Conservation (phyloP, 2,797 vertebrate genomes). For the Neoniphon sammara region DNA sequence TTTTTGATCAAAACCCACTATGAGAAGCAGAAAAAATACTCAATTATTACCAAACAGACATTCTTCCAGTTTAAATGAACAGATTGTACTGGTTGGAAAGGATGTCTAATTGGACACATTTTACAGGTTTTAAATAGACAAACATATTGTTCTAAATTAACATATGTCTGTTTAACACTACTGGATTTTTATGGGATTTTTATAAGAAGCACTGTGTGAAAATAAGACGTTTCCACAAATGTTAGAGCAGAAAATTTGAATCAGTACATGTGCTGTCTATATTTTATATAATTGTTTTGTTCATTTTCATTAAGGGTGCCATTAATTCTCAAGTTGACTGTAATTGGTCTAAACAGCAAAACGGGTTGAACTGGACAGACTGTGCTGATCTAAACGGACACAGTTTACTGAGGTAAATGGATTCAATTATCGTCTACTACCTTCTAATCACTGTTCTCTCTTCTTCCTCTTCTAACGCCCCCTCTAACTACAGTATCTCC, state of each 20-base stretch:
- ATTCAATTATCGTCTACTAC: not conserved
- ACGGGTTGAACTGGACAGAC: not conserved
- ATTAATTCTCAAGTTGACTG: too few relatives aligned
- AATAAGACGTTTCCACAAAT: too few relatives aligned
- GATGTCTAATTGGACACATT: not conserved
- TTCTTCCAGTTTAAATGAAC: not conserved
- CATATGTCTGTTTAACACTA: too few relatives aligned
- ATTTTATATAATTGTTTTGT: too few relatives aligned
- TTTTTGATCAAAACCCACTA: too few relatives aligned
- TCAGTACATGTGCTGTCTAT: too few relatives aligned
- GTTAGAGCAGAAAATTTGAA: too few relatives aligned
- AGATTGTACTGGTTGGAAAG: not conserved
- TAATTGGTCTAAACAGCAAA: too few relatives aligned
- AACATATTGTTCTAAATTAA: not conserved
- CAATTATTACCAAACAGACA: not conserved
- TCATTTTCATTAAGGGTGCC: too few relatives aligned
- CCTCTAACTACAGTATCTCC: conserved; percentile 16
- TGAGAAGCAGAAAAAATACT: too few relatives aligned
- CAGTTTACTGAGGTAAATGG: not conserved
- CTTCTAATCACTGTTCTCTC: not conserved
- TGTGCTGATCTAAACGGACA: not conserved
- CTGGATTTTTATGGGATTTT: too few relatives aligned
- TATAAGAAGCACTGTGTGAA: too few relatives aligned
- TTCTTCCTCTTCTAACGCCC: conserved; percentile 3
- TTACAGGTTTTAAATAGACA: not conserved